Percentiles rank a stretch among this genome's conserved stretches.
Conservation (phyloP, 2,888 invertebrate species). For the Linnaemya vulpina region DNA sequence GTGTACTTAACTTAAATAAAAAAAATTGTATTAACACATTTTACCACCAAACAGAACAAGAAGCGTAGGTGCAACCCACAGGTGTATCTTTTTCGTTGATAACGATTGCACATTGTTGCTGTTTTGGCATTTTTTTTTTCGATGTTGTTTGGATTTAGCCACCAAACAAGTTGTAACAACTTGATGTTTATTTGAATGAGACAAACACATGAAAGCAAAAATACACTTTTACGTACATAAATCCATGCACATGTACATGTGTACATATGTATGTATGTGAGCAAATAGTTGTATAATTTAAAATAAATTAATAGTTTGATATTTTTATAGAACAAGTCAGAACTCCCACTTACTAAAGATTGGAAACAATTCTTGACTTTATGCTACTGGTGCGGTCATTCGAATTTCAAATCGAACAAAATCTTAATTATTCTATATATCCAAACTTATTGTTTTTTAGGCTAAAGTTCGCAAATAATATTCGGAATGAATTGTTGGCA, state of each 20-base stretch:
- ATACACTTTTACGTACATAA: not conserved
- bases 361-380: not conserved
- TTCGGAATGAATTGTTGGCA: too few relatives aligned
- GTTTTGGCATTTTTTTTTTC: constrained; percentile 24
- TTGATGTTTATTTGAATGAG: constrained; percentile 57
- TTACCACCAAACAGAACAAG: constrained; percentile 39
- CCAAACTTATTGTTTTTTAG: too few relatives aligned
- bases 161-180: constrained; percentile 65
- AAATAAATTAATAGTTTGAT: not conserved
- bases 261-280: not conserved
- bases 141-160: constrained; percentile 29
- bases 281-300: not conserved
- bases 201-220: constrained; percentile 16
- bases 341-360: constrained; percentile 35
- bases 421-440: not conserved
- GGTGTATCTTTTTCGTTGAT: constrained; percentile 52
- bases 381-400: not conserved
- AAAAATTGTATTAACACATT: constrained; percentile 35
- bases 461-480: too few relatives aligned
- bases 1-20: constrained; percentile 36
- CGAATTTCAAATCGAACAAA: constrained; percentile 17
- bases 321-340: not conserved
- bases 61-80: constrained; percentile 72
- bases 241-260: not conserved
- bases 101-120: constrained; percentile 42